A percentile compares a stretch with the other conserved stretches of the same genome.
phyloP scores from a whole-genome alignment of 2,113 vertebrate genomes.

The Psilopsiagon aurifrons region DNA sequence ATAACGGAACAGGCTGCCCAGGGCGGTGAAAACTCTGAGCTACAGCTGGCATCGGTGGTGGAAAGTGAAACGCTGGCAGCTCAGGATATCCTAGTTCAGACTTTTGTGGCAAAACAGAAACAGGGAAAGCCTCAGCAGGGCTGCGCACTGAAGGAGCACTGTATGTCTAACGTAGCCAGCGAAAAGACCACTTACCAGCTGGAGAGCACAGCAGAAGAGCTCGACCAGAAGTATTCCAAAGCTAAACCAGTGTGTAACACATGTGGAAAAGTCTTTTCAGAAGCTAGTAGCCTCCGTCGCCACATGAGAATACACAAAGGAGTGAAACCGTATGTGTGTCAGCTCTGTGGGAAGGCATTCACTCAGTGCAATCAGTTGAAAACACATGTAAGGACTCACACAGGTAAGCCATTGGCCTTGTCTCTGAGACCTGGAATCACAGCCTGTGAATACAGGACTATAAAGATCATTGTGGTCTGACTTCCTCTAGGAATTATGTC shows the following conservation, averaged over 20 bases:
- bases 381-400: slow-evolving; percentile 96
- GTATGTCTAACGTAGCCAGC: slow-evolving; percentile 72
- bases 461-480: background rate
- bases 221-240: slow-evolving; percentile 79
- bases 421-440: background rate
- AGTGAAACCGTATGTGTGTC: slow-evolving; percentile 93
- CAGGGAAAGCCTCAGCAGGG: slow-evolving; percentile 66
- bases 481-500: background rate
- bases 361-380: slow-evolving; percentile 97
- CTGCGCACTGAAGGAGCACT: slow-evolving; percentile 73
- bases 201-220: slow-evolving; percentile 68
- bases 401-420: slow-evolving; percentile 81
- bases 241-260: slow-evolving; percentile 86
- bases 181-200: slow-evolving; percentile 70
- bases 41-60: slow-evolving; percentile 65
- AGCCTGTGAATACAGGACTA: background rate
- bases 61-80: slow-evolving; percentile 70
- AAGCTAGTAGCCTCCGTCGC: slow-evolving; percentile 91
- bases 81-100: slow-evolving; percentile 72
- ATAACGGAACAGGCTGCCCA: slow-evolving; percentile 72
- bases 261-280: slow-evolving; percentile 91
- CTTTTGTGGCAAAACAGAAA: slow-evolving; percentile 70
- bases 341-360: slow-evolving; percentile 94
- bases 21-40: slow-evolving; percentile 62
- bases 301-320: slow-evolving; percentile 98